Base-by-base conservation (phyloP, 2,888 invertebrate species). In the Phasia obesa region DNA sequence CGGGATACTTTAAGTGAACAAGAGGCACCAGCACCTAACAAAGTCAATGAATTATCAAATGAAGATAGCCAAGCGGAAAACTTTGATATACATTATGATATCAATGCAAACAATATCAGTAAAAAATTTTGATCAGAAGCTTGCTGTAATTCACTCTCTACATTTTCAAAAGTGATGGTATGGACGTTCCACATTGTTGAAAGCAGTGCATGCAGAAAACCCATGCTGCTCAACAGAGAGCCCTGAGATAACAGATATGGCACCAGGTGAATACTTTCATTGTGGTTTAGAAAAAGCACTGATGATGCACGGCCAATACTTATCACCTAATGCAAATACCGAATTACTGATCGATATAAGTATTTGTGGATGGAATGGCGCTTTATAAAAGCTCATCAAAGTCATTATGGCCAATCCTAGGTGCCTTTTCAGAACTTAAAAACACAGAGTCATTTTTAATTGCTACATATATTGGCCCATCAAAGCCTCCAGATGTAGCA, bases 401-500 rank as follows among this genome's bases (percentile, higher is more conserved):
- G 51, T 51, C 51, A 51, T 51, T 51, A 51, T 25, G 51, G 44
- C 44, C 44, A 44, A 44, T 17, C 44, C 44, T 17, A 44, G 27
- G 17, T 44, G 44, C 23, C 35, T 65, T 65, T 51, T 9, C 11
- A 49, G 47, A 19, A 23, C 5, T 27, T 27, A 27, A 27, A 27
- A n/a, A n/a, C n/a, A n/a, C n/a, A n/a, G n/a, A n/a, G n/a, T n/a
- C n/a, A n/a, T n/a, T n/a, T n/a, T n/a, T n/a, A n/a, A n/a, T n/a
- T n/a, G n/a, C n/a, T n/a, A n/a, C n/a, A n/a, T n/a, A n/a, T n/a
- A n/a, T n/a, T 47, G 42, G 64, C 49, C 64, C 64, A 64, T 47
- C 47, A 49, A 47, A 47, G 64, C 59, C 59, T 59, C 38, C 59
- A 59, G 59, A 59, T 38, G 59, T 35, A 38, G 35, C 35, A 59